Evolutionary conservation across 1,140 invertebrate genomes (phyloP), one percentile per base, ranked within the genome.

Genomic region (Melipona quadrifasciata): DNA sequence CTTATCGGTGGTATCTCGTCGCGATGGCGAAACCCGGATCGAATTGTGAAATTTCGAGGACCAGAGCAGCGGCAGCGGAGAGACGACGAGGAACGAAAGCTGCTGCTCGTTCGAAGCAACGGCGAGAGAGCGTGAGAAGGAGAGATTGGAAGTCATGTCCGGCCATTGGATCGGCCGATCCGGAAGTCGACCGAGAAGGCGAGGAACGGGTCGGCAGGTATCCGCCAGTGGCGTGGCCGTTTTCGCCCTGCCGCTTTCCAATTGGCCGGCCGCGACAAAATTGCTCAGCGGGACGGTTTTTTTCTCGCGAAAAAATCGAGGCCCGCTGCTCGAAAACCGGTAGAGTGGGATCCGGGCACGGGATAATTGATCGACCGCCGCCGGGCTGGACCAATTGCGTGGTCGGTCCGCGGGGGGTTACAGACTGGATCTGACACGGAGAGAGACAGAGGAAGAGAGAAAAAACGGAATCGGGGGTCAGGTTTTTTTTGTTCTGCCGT

Each of bases 241-340:
- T 90, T 57, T 57, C 64, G 80, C 57, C 39, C 2, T 19, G 65
- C 61, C 16, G 77, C 27, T 55, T 24, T 67, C 61, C 74, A 53
- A 91, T 91, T 91, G 90, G 90, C 73, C 39, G 71, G 55, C 34
- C 70, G 47, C 70, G 72, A 80, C 64, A 91, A 83, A 91, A 91
- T 91, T 78, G 89, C 90, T n/a, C 90, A 74, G 65, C 87, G 64
- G 90, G 90, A 74, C 53, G 61, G 81, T 86, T 73, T 86, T 84
- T 89, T 70, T 84, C 70, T 90, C 61, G 65, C 58, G 72, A 72
- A 81, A 84, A 89, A 78, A 83, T 73, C 76, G 58, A 65, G 39
- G 39, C 24, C 64, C 24, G 16, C 27, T 67, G 58, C 27, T 81
- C 72, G 53, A 67, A 47, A 47, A n/a, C 34, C 61, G 65, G 57